Base-by-base conservation (phyloP, 2,797 vertebrate genomes). In the Telmatherina bonti region DNA sequence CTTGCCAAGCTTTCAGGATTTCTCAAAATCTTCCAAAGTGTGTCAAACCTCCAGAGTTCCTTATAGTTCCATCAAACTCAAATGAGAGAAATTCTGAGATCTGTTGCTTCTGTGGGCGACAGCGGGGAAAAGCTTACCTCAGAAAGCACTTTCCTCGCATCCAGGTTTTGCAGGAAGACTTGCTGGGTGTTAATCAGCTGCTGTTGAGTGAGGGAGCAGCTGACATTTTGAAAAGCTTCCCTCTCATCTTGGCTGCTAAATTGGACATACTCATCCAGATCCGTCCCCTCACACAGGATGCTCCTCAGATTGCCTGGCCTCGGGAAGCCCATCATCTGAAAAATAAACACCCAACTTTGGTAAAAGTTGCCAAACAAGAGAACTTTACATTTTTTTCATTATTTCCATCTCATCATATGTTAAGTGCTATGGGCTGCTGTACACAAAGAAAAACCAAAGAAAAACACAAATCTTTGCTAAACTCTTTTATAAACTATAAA, bases 201-300 rank as follows among this genome's bases (percentile, higher is more conserved):
- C 85, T 74, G 87, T 27, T 76, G 74, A 45, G 82, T 82, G 68
- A 93, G 81, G n/a, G 91, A 92, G 86, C 94, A 95, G 77, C 90
- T 94, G 88, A 94, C 76, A 68, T 94, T 94, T 76, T 92, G 90
- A 79, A 95, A 94, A 65, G 88, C 79, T 59, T 87, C 74, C 75
- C 78, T 88, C 60, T 94, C 91, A 62, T 68, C 68, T 33, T 35
- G 60, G 69, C 87, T 91, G 88, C 53, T 79, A 71, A 95, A 94
- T 80, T 90, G 90, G 82, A 94, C 57, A 54, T 92, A 91, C 35
- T 82, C 53, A 38, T 90, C 87, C 67, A 93, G 84, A 68, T 66
- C 57, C 20, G 71, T 81, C 67, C 88, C 84, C 57, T 91, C 78
- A 24, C 94, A 95, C 65, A 95, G 67, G 58, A 89, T 33, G n/a